phyloP scores from a whole-genome alignment of 2,888 invertebrate species.

The Eilema depressum region DNA sequence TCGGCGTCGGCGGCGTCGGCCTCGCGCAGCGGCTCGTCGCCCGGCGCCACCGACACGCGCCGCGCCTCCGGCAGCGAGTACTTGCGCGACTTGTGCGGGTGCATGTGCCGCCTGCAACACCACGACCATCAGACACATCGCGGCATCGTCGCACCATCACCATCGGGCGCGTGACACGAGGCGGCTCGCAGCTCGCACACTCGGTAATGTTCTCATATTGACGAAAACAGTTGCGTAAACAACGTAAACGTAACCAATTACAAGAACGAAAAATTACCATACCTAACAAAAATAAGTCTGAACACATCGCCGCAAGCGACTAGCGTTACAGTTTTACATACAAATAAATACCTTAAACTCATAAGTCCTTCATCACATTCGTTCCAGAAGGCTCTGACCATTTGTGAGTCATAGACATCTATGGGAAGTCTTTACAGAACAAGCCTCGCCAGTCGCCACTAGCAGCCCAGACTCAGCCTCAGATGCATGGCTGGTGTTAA shows the following conservation, averaged over 20 bases:
- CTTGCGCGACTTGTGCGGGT: conserved; percentile 90
- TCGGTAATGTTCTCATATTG: not conserved
- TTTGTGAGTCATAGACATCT: not conserved
- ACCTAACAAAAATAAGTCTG: not conserved
- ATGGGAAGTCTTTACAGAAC: too few relatives aligned
- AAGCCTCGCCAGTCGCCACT: too few relatives aligned
- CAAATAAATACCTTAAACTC: not conserved
- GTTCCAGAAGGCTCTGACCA: not conserved
- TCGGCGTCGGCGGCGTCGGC: conserved; percentile 95
- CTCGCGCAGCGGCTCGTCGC: conserved; percentile 92
- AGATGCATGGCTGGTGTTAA: too few relatives aligned
- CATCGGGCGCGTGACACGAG: not conserved
- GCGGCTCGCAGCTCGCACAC: not conserved
- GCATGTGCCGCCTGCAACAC: conserved; percentile 86
- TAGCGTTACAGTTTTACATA: not conserved
- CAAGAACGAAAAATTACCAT: not conserved
- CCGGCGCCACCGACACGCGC: conserved; percentile 90
- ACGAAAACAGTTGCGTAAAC: conserved; percentile 1
- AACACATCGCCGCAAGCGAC: not conserved
- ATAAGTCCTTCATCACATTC: not conserved
- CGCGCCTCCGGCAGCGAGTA: conserved; percentile 92
- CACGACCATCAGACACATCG: not conserved
- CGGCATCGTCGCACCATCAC: too few relatives aligned
- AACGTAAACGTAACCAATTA: conserved; percentile 5
- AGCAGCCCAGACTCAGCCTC: too few relatives aligned